phyloP scores from a whole-genome alignment of 2,113 vertebrate species.

The Hippoglossus stenolepis region DNA sequence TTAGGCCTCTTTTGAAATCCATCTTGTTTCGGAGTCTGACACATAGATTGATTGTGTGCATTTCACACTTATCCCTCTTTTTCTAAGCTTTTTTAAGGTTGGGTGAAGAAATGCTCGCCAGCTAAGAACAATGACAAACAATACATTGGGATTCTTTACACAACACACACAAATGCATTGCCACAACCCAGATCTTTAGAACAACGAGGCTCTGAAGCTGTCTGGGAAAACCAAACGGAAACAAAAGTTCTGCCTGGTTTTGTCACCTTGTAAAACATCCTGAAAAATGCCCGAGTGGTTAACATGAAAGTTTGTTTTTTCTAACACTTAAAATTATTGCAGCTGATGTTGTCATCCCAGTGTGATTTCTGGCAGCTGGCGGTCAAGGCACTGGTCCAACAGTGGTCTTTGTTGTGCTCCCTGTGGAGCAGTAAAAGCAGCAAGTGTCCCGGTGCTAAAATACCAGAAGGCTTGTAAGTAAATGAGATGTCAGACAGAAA shows the following conservation, averaged over 20 bases:
- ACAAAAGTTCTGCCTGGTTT: constrained; percentile 22
- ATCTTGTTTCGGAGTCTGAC: background rate
- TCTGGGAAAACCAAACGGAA: constrained; percentile 48
- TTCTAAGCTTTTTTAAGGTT: background rate
- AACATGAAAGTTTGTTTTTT: constrained; percentile 70
- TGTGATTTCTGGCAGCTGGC: constrained; percentile 70
- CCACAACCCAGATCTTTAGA: constrained; percentile 4
- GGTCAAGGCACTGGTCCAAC: constrained; percentile 39
- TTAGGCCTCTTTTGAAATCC: constrained; percentile 20
- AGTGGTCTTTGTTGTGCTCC: constrained; percentile 53
- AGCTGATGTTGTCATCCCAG: constrained; percentile 64
- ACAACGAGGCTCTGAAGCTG: background rate
- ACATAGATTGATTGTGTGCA: background rate
- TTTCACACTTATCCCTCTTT: background rate
- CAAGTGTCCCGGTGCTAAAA: constrained; percentile 29
- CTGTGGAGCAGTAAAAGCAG: constrained; percentile 58
- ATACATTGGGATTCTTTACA: background rate
- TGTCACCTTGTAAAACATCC: constrained; percentile 54
- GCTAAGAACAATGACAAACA: background rate
- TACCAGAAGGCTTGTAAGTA: constrained; percentile 24
- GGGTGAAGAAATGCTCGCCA: background rate
- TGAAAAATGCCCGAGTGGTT: constrained; percentile 22
- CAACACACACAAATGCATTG: background rate
- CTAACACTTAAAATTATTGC: constrained; percentile 50
- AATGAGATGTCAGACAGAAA: constrained; percentile 17